phyloP scores from a whole-genome alignment of 2,113 vertebrate species.

The Nothobranchius furzeri region DNA sequence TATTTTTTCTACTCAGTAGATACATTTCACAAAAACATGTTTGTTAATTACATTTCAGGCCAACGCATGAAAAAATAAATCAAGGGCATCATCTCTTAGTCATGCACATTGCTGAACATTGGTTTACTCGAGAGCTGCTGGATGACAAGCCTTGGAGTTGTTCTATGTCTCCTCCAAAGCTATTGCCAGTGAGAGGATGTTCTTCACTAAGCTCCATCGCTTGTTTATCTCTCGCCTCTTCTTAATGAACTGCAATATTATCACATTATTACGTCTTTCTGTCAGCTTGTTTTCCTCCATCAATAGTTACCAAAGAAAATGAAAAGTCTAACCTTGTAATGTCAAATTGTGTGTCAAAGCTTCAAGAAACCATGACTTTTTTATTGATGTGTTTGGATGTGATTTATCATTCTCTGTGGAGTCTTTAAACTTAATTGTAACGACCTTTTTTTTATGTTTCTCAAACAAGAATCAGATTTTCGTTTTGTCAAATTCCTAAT shows the following conservation, averaged over 20 bases:
- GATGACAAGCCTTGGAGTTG: constrained; percentile 12
- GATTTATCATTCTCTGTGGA: not conserved
- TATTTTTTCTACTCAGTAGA: not conserved
- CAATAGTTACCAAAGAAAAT: constrained; percentile 21
- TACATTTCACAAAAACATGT: not conserved
- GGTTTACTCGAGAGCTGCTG: constrained; percentile 5
- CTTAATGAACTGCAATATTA: constrained; percentile 16
- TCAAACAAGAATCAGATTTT: not conserved
- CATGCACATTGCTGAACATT: not conserved
- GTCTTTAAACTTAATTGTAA: not conserved
- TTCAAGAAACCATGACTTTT: not conserved
- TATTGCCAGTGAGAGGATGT: constrained; percentile 12
- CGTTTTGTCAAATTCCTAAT: not conserved
- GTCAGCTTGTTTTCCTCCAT: constrained; percentile 12
- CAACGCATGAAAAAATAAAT: not conserved
- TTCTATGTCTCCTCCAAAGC: constrained; percentile 4
- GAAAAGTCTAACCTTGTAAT: constrained; percentile 11
- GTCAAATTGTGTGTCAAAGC: not conserved
- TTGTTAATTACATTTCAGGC: constrained; percentile 10
- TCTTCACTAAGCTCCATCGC: constrained; percentile 1
- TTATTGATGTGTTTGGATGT: not conserved
- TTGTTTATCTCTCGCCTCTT: constrained; percentile 16
- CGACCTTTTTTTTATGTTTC: not conserved
- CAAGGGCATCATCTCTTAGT: not conserved
- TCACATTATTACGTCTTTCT: constrained; percentile 5